Evolutionary conservation across 2,888 invertebrate species (phyloP), one percentile per base, ranked within the genome.

Genomic region (Hypomecis punctinalis): DNA sequence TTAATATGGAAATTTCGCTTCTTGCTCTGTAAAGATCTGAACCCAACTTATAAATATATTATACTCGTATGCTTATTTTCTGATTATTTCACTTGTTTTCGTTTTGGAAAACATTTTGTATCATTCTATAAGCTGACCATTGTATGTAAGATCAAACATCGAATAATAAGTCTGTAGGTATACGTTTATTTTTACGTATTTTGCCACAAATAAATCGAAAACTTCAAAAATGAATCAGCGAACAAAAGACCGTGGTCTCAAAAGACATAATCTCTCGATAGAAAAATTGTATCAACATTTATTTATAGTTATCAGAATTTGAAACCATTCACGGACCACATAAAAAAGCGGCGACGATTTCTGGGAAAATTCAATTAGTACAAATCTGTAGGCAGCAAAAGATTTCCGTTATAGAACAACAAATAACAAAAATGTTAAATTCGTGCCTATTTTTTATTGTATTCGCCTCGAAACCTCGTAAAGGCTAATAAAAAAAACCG

Each of bases 391-490:
- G 40, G 40, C 9, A 42, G 46, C 42, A 57, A 46, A 57, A 52
- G 40, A 56, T 63, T 46, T 52, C 35, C 46, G 40, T 52, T 52
- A 57, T 52, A 51, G 39, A 52, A 52, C 45, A 52, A 63, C 47
- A 63, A 63, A 63, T 33, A 45, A 46, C 23, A 23, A 39, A 23
- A 43, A 36, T 47, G 43, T 53, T 63, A 61, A 61, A 61, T 57
- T 58, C 39, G 45, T 54, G 37, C n/a, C 53, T 61, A 55, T 58
- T 66, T 58, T 66, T 51, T 59, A 46, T 63, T 57, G 42, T 46
- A 54, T 54, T 35, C 45, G 43, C n/a, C n/a, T n/a, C 37, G 35
- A 23, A 46, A 54, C 49, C 53, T 54, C 33, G 53, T 58, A 40
- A 61, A 57, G 35, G 23, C 51, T 54, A 61, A 61, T 61, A 61